Evolutionary conservation across 2,113 vertebrate genomes (phyloP).

Genomic region (Phrynosoma platyrhinos): DNA sequence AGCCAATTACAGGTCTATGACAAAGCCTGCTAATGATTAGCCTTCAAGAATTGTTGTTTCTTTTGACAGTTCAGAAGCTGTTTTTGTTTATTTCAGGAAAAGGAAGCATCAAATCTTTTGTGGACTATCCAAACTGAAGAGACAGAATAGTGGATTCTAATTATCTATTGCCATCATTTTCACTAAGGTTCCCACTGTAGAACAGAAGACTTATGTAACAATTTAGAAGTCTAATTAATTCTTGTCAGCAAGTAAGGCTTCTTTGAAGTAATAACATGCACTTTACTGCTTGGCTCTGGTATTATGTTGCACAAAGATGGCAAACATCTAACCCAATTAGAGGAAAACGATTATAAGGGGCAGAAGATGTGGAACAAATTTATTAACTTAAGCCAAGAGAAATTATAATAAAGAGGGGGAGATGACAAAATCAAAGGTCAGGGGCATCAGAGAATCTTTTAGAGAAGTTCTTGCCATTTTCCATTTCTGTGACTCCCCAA

Average conservation of each 20-base stretch:
- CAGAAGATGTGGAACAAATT: constrained; percentile 17
- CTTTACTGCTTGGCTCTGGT: constrained; percentile 26
- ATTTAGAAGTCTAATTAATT: constrained; percentile 61
- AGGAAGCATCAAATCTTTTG: constrained; percentile 61
- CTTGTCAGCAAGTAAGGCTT: constrained; percentile 48
- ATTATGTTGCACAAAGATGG: constrained; percentile 14
- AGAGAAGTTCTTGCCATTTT: neutral
- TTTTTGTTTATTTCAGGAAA: constrained; percentile 70
- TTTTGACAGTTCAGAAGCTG: constrained; percentile 66
- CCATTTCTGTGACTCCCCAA: neutral
- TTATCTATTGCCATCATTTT: constrained; percentile 45
- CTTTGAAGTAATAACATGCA: constrained; percentile 40
- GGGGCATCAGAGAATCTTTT: neutral
- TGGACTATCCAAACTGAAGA: constrained; percentile 46
- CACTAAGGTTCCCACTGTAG: constrained; percentile 33
- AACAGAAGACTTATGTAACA: constrained; percentile 41
- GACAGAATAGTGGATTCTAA: constrained; percentile 51
- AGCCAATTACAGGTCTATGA: constrained; percentile 67
- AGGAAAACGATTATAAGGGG: constrained; percentile 28
- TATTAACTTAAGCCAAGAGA: constrained; percentile 27
- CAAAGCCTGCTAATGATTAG: constrained; percentile 74
- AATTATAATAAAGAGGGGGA: constrained; percentile 3
- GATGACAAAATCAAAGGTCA: neutral
- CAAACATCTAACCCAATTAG: constrained; percentile 27
- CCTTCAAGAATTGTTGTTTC: constrained; percentile 66